These are phyloP conservation scores for Scarus forsteni DNA, from an alignment of 2,797 vertebrate species.

Conservation along the genomic window DNA sequence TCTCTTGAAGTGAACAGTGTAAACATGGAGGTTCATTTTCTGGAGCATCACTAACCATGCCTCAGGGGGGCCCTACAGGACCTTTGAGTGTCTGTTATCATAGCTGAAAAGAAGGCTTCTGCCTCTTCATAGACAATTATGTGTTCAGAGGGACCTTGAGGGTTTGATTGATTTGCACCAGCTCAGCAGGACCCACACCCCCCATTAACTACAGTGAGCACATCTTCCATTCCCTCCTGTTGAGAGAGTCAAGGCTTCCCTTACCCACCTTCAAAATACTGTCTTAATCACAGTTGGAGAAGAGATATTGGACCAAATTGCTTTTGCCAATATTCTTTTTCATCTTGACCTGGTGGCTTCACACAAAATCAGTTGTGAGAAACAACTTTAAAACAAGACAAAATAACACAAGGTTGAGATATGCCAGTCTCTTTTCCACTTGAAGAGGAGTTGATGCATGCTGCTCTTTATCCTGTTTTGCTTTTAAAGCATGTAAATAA, in stretches of 20 bases:
- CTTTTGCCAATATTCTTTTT: slow-evolving; percentile 40
- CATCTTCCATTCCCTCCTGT: slow-evolving; percentile 15
- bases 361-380: slow-evolving; percentile 35
- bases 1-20: slow-evolving; percentile 71
- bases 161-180: slow-evolving; percentile 72
- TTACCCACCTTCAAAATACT: slow-evolving; percentile 44
- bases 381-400: slow-evolving; percentile 49
- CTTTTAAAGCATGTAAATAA: slow-evolving; percentile 49
- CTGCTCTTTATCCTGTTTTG: slow-evolving; percentile 35
- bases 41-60: slow-evolving; percentile 45
- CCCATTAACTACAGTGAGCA: slow-evolving; percentile 45
- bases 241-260: slow-evolving; percentile 54
- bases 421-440: slow-evolving; percentile 8
- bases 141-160: slow-evolving; percentile 66
- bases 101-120: slow-evolving; percentile 54
- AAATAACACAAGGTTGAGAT: slow-evolving; percentile 3
- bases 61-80: slow-evolving; percentile 51
- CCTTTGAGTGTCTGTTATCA: slow-evolving; percentile 54
- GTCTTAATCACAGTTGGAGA: slow-evolving; percentile 60
- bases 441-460: slow-evolving; percentile 14
- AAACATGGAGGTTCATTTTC: slow-evolving; percentile 74
- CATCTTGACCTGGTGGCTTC: slow-evolving; percentile 33
- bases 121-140: slow-evolving; percentile 73
- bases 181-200: slow-evolving; percentile 56
- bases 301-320: slow-evolving; percentile 49